Evolutionary conservation across 2,888 invertebrate species (phyloP).

Genomic region (Caenorhabditis plicata): DNA sequence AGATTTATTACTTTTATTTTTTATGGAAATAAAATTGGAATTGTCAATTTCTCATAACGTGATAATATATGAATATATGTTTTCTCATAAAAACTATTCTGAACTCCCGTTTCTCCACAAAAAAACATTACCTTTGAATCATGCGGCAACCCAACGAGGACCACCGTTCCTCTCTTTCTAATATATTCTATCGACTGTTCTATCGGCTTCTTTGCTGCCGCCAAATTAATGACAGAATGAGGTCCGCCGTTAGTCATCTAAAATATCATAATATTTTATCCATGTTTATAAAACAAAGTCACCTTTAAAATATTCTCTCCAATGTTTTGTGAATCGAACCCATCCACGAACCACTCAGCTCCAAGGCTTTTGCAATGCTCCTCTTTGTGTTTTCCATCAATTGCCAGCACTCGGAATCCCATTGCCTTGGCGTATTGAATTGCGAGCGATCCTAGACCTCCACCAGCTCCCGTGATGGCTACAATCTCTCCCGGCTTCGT

Average conservation of each 20-base stretch:
- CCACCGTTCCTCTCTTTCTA: slow-evolving; percentile 39
- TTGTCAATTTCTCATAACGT: too few species aligned
- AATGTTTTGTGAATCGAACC: slow-evolving; percentile 26
- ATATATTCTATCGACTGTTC: slow-evolving; percentile 42
- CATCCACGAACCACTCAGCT: slow-evolving; percentile 42
- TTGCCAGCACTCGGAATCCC: slow-evolving; percentile 46
- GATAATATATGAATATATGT: too few species aligned
- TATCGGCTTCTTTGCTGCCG: slow-evolving; percentile 34
- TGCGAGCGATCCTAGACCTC: slow-evolving; percentile 45
- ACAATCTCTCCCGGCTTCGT: slow-evolving; percentile 42
- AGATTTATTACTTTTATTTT: too few species aligned
- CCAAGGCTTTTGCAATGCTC: slow-evolving; percentile 33
- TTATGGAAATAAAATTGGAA: too few species aligned
- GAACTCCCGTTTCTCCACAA: too few species aligned
- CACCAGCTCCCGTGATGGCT: slow-evolving; percentile 48
- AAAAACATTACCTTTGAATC: slow-evolving; percentile 31
- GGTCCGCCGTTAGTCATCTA: slow-evolving; percentile 44
- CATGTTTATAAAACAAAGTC: background rate
- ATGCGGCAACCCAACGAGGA: slow-evolving; percentile 43
- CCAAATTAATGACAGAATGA: slow-evolving; percentile 45
- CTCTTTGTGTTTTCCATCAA: slow-evolving; percentile 36
- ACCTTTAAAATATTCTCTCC: slow-evolving; percentile 25
- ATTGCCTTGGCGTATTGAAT: slow-evolving; percentile 50
- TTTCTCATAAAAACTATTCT: too few species aligned
- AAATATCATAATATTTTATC: background rate